phyloP scores from a whole-genome alignment of 2,888 invertebrate genomes.

The Acleris sparsana region DNA sequence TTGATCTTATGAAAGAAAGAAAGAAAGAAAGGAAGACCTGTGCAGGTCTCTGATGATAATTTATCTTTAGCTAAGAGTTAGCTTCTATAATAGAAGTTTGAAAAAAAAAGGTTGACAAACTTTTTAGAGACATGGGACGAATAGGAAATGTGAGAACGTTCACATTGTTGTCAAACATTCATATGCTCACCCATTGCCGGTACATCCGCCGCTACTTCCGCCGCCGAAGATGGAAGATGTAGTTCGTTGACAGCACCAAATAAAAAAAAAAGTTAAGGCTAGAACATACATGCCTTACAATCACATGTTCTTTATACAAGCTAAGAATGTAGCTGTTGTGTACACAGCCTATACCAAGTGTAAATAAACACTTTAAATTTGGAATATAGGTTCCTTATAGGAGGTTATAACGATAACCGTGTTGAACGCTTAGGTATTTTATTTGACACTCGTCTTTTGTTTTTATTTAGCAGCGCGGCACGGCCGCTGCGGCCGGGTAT shows the following conservation, averaged over 20 bases:
- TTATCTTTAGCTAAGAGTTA: not conserved
- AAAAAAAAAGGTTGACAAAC: slow-evolving; percentile 76
- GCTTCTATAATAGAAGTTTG: not conserved
- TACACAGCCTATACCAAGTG: no score
- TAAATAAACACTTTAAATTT: no score
- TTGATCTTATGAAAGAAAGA: no score
- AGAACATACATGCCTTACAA: no score
- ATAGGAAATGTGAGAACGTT: slow-evolving; percentile 79
- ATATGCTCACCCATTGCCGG: slow-evolving; percentile 81
- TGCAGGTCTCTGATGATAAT: no score
- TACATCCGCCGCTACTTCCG: slow-evolving; percentile 82
- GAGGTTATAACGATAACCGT: slow-evolving; percentile 33
- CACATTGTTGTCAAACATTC: slow-evolving; percentile 78
- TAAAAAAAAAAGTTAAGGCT: no score
- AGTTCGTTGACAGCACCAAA: slow-evolving; percentile 75
- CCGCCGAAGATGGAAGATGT: slow-evolving; percentile 82
- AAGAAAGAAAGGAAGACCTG: no score
- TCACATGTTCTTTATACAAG: no score
- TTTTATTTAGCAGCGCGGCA: slow-evolving; percentile 50
- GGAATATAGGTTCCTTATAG: no score
- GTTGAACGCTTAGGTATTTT: slow-evolving; percentile 24
- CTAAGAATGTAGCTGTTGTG: no score
- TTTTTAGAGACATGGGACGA: slow-evolving; percentile 77
- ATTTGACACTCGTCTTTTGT: slow-evolving; percentile 34
- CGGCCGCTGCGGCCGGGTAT: slow-evolving; percentile 70